Evolutionary conservation across 2,797 vertebrate genomes (phyloP).

Genomic region (Pseudomugil gertrudae): DNA sequence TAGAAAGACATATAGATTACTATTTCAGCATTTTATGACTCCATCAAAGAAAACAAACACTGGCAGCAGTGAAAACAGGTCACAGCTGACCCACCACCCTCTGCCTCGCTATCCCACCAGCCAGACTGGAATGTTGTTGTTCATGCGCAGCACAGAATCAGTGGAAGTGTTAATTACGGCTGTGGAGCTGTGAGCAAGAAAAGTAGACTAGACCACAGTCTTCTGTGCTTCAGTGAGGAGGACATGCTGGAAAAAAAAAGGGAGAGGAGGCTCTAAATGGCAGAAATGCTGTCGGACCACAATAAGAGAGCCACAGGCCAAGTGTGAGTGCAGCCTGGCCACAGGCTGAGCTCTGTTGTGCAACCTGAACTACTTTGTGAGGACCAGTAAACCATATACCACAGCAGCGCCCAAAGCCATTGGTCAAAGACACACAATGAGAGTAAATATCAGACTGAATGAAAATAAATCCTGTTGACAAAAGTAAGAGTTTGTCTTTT

Average conservation of each 20-base stretch:
- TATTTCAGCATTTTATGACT: not conserved
- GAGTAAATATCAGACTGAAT: slow-evolving; percentile 35
- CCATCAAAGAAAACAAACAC: slow-evolving; percentile 28
- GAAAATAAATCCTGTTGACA: slow-evolving; percentile 42
- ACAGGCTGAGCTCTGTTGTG: slow-evolving; percentile 67
- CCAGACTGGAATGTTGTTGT: slow-evolving; percentile 84
- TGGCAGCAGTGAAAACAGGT: slow-evolving; percentile 61
- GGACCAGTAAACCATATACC: slow-evolving; percentile 51
- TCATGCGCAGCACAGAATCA: slow-evolving; percentile 69
- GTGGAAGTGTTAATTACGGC: slow-evolving; percentile 83
- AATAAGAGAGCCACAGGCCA: slow-evolving; percentile 76
- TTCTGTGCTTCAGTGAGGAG: slow-evolving; percentile 51
- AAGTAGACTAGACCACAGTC: slow-evolving; percentile 73
- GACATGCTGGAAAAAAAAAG: slow-evolving; percentile 41
- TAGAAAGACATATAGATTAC: not conserved
- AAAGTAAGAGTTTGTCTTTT: slow-evolving; percentile 11
- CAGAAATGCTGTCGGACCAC: slow-evolving; percentile 77
- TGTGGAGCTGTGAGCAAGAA: slow-evolving; percentile 73
- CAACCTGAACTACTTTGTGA: slow-evolving; percentile 60
- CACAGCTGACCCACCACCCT: slow-evolving; percentile 50
- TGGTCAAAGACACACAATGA: slow-evolving; percentile 46
- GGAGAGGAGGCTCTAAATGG: slow-evolving; percentile 71
- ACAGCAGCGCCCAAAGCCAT: slow-evolving; percentile 47
- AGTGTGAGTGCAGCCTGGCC: slow-evolving; percentile 75
- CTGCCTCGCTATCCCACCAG: slow-evolving; percentile 51